phyloP scores from a whole-genome alignment of 2,888 invertebrate genomes.

The Serripes groenlandicus region DNA sequence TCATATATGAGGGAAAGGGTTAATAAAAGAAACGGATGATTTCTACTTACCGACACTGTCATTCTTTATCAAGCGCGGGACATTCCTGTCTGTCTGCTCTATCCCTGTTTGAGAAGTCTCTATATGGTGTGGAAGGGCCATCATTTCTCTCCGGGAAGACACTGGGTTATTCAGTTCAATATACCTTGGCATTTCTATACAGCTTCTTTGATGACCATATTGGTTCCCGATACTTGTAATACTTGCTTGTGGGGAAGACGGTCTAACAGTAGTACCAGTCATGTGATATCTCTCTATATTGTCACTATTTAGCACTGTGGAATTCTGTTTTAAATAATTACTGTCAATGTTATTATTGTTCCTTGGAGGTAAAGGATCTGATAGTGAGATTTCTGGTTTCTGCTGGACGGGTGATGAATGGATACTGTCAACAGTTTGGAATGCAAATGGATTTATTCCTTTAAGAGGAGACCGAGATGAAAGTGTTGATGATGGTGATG shows the following conservation, averaged over 20 bases:
- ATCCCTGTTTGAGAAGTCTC: constrained; percentile 16
- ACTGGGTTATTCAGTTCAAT: constrained; percentile 36
- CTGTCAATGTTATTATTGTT: neutral
- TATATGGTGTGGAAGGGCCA: constrained; percentile 51
- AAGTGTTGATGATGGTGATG: constrained; percentile 7
- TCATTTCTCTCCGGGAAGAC: constrained; percentile 37
- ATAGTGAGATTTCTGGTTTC: constrained; percentile 15
- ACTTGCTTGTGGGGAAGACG: neutral
- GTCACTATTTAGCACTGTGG: neutral
- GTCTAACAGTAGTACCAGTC: neutral
- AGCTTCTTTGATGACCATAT: constrained; percentile 12
- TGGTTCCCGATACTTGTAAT: neutral
- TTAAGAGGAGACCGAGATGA: constrained; percentile 10
- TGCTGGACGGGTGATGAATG: constrained; percentile 4
- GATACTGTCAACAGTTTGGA: constrained; percentile 2
- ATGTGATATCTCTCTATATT: neutral
- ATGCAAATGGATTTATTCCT: constrained; percentile 32
- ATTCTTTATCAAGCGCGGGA: constrained; percentile 54
- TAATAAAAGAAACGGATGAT: too few species aligned
- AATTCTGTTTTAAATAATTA: neutral
- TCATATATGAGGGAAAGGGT: too few species aligned
- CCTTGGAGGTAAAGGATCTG: neutral
- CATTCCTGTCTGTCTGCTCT: constrained; percentile 22
- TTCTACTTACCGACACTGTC: constrained; percentile 74
- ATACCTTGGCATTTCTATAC: constrained; percentile 44